These are phyloP conservation scores for Distichodus sexfasciatus DNA, from an alignment of 2,797 vertebrate genomes.

Conservation along the genomic window DNA sequence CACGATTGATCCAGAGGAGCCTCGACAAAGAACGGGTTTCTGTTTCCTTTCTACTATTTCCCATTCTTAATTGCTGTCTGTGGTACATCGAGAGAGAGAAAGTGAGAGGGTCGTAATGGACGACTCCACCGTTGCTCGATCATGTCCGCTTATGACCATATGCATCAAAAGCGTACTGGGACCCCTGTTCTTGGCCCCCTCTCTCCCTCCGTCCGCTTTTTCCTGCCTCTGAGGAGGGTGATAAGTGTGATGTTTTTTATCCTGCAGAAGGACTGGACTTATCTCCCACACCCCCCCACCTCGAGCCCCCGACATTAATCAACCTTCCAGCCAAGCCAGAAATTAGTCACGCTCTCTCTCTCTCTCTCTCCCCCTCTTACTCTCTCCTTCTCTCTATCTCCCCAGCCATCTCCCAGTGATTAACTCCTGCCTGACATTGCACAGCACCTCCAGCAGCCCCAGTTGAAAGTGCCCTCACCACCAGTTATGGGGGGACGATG, in stretches of 20 bases:
- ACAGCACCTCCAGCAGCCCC: conserved; percentile 52
- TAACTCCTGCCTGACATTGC: conserved; percentile 67
- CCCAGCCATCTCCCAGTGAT: conserved; percentile 69
- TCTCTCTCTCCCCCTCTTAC: no score
- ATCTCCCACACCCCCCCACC: conserved; percentile 70
- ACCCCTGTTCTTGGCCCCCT: conserved; percentile 25
- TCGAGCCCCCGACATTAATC: conserved; percentile 72
- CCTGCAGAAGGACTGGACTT: conserved; percentile 64
- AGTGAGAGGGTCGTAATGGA: conserved; percentile 63
- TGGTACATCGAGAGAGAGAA: no score
- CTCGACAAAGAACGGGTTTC: conserved; percentile 38
- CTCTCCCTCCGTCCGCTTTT: conserved; percentile 52
- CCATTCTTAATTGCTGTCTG: conserved; percentile 49
- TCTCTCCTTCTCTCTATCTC: no score
- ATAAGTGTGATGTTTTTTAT: conserved; percentile 73
- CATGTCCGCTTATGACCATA: conserved; percentile 71
- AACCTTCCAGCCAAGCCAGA: conserved; percentile 69
- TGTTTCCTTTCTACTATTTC: conserved; percentile 27
- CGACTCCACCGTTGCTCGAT: conserved; percentile 64
- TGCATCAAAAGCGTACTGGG: conserved; percentile 54
- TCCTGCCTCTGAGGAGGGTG: conserved; percentile 71
- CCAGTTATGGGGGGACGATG: conserved; percentile 5
- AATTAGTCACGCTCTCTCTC: conserved; percentile 72
- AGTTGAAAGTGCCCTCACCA: conserved; percentile 46
- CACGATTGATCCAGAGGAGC: conserved; percentile 45